These are phyloP conservation scores for Polydrusus pterygomalis DNA, from an alignment of 2,888 invertebrate genomes.

Conservation along the genomic window DNA sequence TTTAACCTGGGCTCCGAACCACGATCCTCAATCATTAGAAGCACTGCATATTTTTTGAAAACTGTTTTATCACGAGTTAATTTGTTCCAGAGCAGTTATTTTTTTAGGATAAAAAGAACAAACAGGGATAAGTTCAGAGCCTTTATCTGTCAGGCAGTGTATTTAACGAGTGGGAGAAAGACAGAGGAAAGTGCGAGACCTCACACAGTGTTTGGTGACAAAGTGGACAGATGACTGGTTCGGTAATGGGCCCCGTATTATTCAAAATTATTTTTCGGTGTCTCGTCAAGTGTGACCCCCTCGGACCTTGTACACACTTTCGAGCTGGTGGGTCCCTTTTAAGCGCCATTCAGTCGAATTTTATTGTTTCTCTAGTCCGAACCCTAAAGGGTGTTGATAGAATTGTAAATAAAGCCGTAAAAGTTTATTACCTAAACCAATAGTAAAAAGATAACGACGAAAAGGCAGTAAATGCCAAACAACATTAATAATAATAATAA, in stretches of 20 bases:
- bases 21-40: too few species aligned
- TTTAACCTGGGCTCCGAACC: too few species aligned
- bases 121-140: too few species aligned
- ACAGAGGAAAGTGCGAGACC: slow-evolving; percentile 62
- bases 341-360: slow-evolving; percentile 47
- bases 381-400: slow-evolving; percentile 16
- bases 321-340: slow-evolving; percentile 43
- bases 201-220: slow-evolving; percentile 71
- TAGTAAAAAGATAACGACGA: slow-evolving; percentile 17
- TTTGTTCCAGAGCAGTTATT: too few species aligned
- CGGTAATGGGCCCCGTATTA: slow-evolving; percentile 50
- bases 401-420: slow-evolving; percentile 27
- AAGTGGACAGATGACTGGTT: slow-evolving; percentile 70
- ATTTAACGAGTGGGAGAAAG: slow-evolving; percentile 45
- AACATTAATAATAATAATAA: too few species aligned
- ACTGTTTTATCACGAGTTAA: too few species aligned
- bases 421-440: slow-evolving; percentile 21
- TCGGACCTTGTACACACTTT: slow-evolving; percentile 43
- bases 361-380: slow-evolving; percentile 18
- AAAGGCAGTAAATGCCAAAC: too few species aligned
- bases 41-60: too few species aligned
- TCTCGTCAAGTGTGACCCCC: slow-evolving; percentile 54
- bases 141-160: slow-evolving; percentile 16
- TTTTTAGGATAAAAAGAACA: too few species aligned
- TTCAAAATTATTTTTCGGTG: slow-evolving; percentile 52